Conservation (phyloP, 2,113 vertebrate genomes). For the Rallus limicola region DNA sequence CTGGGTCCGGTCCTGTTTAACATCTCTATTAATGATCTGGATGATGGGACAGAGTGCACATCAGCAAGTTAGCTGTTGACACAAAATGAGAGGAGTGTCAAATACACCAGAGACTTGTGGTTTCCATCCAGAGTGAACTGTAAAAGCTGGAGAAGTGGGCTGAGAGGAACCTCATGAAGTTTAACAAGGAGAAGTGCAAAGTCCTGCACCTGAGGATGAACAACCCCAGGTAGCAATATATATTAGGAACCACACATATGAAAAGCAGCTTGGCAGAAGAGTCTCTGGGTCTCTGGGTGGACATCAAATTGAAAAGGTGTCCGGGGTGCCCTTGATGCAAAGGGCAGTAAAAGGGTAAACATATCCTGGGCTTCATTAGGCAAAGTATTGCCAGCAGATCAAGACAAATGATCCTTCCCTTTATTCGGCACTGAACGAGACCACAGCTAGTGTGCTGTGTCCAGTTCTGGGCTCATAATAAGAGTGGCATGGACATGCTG, state of each 20-base stretch:
- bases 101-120: background rate
- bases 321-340: background rate
- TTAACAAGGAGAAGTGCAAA: background rate
- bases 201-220: background rate
- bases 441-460: background rate
- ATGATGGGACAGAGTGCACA: background rate
- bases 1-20: background rate
- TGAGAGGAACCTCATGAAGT: background rate
- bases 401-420: background rate
- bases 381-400: background rate
- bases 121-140: too few species aligned
- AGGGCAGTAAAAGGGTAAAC: too few species aligned
- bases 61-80: background rate
- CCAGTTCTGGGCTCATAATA: background rate
- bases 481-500: background rate
- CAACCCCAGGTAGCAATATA: background rate
- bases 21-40: background rate
- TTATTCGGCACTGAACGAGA: background rate
- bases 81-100: background rate
- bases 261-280: background rate
- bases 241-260: background rate
- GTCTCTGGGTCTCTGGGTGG: accelerated
- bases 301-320: background rate
- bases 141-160: too few species aligned
- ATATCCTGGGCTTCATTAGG: background rate